Percentiles rank a stretch among this genome's conserved stretches.
phyloP scores from a whole-genome alignment of 2,797 vertebrate species.

The Cyprinodon diabolis region DNA sequence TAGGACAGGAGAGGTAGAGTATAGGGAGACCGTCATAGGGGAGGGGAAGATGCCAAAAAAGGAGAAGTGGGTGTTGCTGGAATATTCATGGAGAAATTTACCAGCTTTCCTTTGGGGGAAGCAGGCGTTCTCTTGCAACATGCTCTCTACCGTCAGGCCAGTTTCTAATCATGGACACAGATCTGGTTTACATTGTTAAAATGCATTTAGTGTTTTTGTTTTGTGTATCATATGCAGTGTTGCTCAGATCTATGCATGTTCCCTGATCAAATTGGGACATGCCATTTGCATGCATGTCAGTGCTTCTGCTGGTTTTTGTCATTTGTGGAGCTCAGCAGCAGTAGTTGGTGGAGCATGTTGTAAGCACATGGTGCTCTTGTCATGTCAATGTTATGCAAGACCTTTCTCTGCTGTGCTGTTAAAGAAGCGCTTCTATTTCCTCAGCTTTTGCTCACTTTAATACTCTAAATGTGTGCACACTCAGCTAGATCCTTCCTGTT shows the following conservation, averaged over 20 bases:
- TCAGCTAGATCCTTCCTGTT: slow-evolving; percentile 71
- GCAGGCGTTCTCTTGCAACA: not conserved
- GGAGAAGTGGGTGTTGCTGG: not conserved
- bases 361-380: slow-evolving; percentile 28
- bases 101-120: slow-evolving; percentile 9
- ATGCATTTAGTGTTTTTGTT: not conserved
- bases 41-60: not conserved
- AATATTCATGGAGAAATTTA: not conserved
- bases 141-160: not conserved
- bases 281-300: not conserved
- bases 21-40: not conserved
- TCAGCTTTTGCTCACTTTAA: slow-evolving; percentile 49
- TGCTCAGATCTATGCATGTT: slow-evolving; percentile 1
- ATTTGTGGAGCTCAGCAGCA: slow-evolving; percentile 23
- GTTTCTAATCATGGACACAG: not conserved
- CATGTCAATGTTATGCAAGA: slow-evolving; percentile 64
- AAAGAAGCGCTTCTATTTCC: slow-evolving; percentile 68
- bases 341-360: slow-evolving; percentile 24
- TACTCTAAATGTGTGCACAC: slow-evolving; percentile 13
- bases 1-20: not conserved
- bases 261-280: slow-evolving; percentile 6
- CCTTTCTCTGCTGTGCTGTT: slow-evolving; percentile 46
- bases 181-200: not conserved
- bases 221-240: not conserved
- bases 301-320: slow-evolving; percentile 11